Evolutionary conservation across 2,113 vertebrate genomes (phyloP).

Genomic region (Trachemys scripta): DNA sequence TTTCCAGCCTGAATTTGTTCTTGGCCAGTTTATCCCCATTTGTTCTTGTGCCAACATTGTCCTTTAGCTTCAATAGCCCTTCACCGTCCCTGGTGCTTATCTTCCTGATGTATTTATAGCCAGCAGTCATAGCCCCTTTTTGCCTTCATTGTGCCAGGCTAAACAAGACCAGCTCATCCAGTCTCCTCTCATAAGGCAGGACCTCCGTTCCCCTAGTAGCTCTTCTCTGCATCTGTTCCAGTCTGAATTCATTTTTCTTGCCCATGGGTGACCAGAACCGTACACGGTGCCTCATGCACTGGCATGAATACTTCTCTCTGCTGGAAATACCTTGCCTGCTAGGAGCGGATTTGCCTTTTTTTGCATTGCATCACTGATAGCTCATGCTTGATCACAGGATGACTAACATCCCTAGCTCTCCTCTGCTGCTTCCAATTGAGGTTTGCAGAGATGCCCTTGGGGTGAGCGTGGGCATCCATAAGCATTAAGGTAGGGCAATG

Average conservation of each 20-base stretch:
- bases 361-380: neutral
- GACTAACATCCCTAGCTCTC: neutral
- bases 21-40: too few species aligned
- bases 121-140: neutral
- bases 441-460: neutral
- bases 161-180: too few species aligned
- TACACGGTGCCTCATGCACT: neutral
- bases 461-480: neutral
- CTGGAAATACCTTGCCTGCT: neutral
- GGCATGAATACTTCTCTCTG: neutral
- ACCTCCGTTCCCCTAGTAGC: neutral
- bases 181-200: neutral
- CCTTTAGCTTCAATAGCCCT: neutral
- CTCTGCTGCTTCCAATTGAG: neutral
- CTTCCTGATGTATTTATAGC: neutral
- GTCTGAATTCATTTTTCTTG: neutral
- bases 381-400: neutral
- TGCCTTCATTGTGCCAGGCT: too few species aligned
- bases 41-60: too few species aligned
- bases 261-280: neutral
- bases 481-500: neutral
- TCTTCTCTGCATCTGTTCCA: neutral
- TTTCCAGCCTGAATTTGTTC: neutral
- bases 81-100: too few species aligned
- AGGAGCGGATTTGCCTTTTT: neutral